Base-by-base conservation (phyloP, 2,888 invertebrate genomes). In the Tetrapedia diversipes region DNA sequence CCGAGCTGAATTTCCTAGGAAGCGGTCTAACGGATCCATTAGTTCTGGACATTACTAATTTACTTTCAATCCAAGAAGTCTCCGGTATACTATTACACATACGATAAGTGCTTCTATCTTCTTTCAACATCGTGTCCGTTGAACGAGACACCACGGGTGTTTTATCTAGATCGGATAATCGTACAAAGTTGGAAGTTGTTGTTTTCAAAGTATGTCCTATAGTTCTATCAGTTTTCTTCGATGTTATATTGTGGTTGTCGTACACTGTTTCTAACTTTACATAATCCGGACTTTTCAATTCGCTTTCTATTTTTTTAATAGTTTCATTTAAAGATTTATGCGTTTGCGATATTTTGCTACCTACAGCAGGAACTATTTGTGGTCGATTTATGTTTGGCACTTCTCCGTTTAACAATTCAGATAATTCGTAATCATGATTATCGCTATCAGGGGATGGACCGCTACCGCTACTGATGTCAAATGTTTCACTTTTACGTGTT, bases 151-250 rank as follows among this genome's bases (percentile, higher is more conserved):
- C 94, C 43, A 92, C 92, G 8, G 93, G 92, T 6, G 94, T 93
- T 86, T 95, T 95, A 89, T 97, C 96, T 90, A 97, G 93, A 89
- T 97, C 97, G 1, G 97, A 97, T 8, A 97, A 92, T 87, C 95
- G 95, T 0, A 97, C 97, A 88, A 96, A 96, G 66, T 92, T 92
- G 29, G 92, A 92, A 29, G 93, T 91, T 77, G 91, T 88, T 57
- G 93, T 88, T 77, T 92, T 86, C 88, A 92, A 60, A 90, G 90
- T 51, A 89, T 91, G 32, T 89, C 91, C 75, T 89, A 90, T 45
- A 89, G 65, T 0, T 88, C 87, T 80, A 90, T 92, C 92, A 89
- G 89, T 71, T 88, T 92, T 72, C 24, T 77, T 74, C 4, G 63
- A 56, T 7, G 70, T 89, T 88, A 14, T 88, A 83, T 7, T 86